Conservation (phyloP, 2,113 vertebrate species). For the Erythrolamprus reginae region DNA sequence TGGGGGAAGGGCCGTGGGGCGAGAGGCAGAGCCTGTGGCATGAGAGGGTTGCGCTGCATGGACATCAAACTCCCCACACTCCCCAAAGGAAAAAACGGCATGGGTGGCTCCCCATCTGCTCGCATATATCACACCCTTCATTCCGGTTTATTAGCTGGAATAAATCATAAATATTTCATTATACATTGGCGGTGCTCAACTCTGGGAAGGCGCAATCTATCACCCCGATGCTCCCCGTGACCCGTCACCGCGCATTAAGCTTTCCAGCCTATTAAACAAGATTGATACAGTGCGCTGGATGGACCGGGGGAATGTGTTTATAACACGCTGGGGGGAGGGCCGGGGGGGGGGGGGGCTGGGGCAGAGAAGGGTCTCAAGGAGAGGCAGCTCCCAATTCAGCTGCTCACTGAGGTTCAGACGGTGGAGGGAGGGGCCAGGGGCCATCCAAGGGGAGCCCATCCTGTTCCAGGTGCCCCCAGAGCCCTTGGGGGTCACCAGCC, state of each 20-base stretch:
- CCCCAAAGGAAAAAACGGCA: conserved; percentile 47
- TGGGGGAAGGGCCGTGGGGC: not conserved
- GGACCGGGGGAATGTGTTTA: conserved; percentile 83
- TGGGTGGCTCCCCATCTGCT: conserved; percentile 84
- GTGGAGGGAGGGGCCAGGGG: no score
- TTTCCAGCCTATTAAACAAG: conserved; percentile 93
- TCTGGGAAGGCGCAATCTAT: conserved; percentile 83
- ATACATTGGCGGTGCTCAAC: conserved; percentile 76
- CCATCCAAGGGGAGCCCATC: not conserved
- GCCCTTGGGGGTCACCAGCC: not conserved
- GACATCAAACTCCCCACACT: conserved; percentile 27
- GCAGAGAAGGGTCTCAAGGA: fast-evolving
- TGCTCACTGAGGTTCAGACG: not conserved
- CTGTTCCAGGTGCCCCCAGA: not conserved
- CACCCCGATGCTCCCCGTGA: conserved; percentile 74
- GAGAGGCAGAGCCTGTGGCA: not conserved
- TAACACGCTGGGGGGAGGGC: conserved; percentile 64
- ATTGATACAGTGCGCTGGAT: conserved; percentile 84
- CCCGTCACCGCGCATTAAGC: conserved; percentile 72
- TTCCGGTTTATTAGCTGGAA: conserved; percentile 91
- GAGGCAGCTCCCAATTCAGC: not conserved
- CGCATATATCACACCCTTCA: conserved; percentile 86
- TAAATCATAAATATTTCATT: conserved; percentile 96
- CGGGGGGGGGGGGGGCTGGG: not conserved
- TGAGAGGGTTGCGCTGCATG: not conserved